A percentile compares a stretch with the other conserved stretches of the same genome.
Conservation (phyloP, 2,113 vertebrate species). For the Tautogolabrus adspersus region DNA sequence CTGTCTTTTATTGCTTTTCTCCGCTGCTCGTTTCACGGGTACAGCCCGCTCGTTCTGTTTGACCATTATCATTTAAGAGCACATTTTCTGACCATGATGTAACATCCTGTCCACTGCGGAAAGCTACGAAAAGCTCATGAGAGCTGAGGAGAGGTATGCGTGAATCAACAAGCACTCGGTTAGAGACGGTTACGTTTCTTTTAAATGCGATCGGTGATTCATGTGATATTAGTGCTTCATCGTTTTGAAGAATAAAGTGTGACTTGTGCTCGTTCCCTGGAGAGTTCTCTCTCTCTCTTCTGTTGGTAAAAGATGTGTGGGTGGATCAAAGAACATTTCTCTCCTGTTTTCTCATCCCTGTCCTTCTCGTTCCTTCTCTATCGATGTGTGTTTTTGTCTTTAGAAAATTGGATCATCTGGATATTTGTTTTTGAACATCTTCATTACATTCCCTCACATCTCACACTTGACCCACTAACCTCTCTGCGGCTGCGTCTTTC, state of each 20-base stretch:
- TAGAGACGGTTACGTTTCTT: neutral
- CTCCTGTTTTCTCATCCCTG: neutral
- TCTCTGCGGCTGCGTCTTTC: slow-evolving; percentile 3
- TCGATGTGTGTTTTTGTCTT: neutral
- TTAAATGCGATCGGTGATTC: slow-evolving; percentile 26
- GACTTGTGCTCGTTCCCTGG: slow-evolving; percentile 10
- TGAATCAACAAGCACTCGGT: neutral
- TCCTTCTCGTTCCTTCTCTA: neutral
- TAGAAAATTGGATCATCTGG: slow-evolving; percentile 22
- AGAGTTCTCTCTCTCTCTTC: slow-evolving; percentile 4
- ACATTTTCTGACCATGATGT: slow-evolving; percentile 63
- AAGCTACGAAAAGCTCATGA: neutral
- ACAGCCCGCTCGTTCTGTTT: slow-evolving; percentile 30
- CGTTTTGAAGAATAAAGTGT: slow-evolving; percentile 20
- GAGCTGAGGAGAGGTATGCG: slow-evolving; percentile 21
- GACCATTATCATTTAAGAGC: slow-evolving; percentile 44
- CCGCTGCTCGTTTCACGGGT: neutral
- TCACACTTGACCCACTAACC: slow-evolving; percentile 29
- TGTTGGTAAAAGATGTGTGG: slow-evolving; percentile 37
- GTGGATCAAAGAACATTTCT: slow-evolving; percentile 48
- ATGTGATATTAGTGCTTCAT: neutral
- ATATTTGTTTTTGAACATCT: slow-evolving; percentile 2
- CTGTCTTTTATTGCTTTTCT: slow-evolving; percentile 30
- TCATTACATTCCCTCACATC: neutral
- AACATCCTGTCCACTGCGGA: slow-evolving; percentile 62